Conservation (phyloP, 2,797 vertebrate genomes). For the Ctenopoma kingsleyae region DNA sequence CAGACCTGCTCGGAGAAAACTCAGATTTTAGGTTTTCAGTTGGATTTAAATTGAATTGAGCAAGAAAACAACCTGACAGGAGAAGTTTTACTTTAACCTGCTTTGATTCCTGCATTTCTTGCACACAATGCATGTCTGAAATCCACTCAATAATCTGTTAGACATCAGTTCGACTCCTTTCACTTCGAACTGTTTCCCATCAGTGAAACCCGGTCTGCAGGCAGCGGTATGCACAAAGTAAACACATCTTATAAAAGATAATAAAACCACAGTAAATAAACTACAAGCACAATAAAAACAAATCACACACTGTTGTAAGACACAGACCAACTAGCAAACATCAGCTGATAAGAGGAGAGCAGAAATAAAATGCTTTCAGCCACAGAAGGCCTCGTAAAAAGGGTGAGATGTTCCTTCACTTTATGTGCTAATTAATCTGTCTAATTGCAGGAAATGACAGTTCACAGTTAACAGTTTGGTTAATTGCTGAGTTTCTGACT, state of each 20-base stretch:
- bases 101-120: no score
- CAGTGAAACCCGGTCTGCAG: constrained; percentile 6
- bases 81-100: neutral
- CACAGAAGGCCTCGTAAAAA: constrained; percentile 7
- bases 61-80: no score
- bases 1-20: neutral
- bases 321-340: neutral
- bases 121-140: neutral
- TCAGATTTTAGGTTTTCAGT: neutral
- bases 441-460: constrained; percentile 13
- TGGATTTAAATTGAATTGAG: neutral
- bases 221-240: constrained; percentile 26
- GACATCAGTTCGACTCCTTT: neutral
- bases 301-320: constrained; percentile 20
- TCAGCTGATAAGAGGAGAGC: constrained; percentile 24
- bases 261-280: constrained; percentile 38
- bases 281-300: constrained; percentile 22
- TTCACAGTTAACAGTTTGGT: no score
- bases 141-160: constrained; percentile 6
- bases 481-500: neutral
- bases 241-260: constrained; percentile 35
- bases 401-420: constrained; percentile 1
- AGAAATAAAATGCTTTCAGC: neutral
- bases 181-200: constrained; percentile 8
- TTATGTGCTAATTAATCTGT: constrained; percentile 4